phyloP scores from a whole-genome alignment of 2,888 invertebrate species.

The Troides aeacus region DNA sequence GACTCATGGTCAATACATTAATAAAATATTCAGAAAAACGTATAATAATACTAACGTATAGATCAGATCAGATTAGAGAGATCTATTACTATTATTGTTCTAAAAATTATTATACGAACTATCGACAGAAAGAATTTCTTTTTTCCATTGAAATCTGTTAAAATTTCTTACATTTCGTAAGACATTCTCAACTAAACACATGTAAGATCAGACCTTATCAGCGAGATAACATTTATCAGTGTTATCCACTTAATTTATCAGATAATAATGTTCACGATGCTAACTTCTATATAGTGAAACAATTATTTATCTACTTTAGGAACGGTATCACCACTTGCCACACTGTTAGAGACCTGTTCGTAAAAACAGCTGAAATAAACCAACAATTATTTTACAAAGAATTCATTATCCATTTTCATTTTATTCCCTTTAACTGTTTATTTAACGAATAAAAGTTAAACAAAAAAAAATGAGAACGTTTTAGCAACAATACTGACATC shows the following conservation, averaged over 20 bases:
- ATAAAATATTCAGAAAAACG: background rate
- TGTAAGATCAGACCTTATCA: conserved; percentile 65
- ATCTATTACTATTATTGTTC: too few relatives aligned
- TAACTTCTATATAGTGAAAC: conserved; percentile 27
- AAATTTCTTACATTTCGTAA: conserved; percentile 28
- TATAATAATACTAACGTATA: background rate
- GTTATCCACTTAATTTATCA: conserved; percentile 65
- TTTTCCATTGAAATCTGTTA: background rate
- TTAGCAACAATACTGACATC: conserved; percentile 3
- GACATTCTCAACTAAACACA: conserved; percentile 49
- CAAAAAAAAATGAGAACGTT: background rate
- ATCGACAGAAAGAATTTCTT: background rate
- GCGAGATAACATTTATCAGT: conserved; percentile 53
- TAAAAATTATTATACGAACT: background rate
- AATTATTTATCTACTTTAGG: conserved; percentile 18
- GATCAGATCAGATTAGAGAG: too few relatives aligned
- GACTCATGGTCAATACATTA: conserved; percentile 15
- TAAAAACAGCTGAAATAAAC: background rate
- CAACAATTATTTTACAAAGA: background rate
- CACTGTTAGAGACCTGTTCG: background rate
- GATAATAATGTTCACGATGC: conserved; percentile 45
- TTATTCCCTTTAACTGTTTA: too few relatives aligned
- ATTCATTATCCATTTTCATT: background rate
- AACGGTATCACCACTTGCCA: background rate
- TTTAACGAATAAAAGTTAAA: background rate